Percentiles rank a stretch among this genome's conserved stretches.
Evolutionary conservation across 2,797 vertebrate species (phyloP).

Genomic region (Enteromius unitaeniatus): DNA sequence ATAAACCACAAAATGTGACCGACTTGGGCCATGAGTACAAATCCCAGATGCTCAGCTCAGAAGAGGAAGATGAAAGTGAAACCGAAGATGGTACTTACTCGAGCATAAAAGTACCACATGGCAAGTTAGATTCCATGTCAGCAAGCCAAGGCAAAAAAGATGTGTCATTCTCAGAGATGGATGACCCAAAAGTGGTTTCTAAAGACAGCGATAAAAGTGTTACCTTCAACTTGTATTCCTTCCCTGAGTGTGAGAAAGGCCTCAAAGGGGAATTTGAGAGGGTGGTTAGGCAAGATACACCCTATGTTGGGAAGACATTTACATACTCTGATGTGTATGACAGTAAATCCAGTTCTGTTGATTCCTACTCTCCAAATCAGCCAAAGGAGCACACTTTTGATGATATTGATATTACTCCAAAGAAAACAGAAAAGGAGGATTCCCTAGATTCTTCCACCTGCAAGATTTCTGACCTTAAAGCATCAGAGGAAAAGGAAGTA

Average conservation of each 20-base stretch:
- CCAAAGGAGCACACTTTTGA: conserved; percentile 68
- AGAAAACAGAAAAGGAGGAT: conserved; percentile 75
- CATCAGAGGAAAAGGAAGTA: conserved; percentile 75
- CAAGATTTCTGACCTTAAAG: conserved; percentile 38
- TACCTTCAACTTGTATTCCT: conserved; percentile 74
- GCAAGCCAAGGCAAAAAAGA: conserved; percentile 59
- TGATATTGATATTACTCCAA: conserved; percentile 62
- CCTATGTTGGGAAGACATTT: conserved; percentile 93
- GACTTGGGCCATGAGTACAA: conserved; percentile 65
- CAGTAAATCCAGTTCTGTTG: conserved; percentile 79
- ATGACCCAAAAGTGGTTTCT: conserved; percentile 53
- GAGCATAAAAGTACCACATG: conserved; percentile 58
- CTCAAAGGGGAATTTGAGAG: conserved; percentile 61
- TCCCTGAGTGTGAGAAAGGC: conserved; percentile 74
- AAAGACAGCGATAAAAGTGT: conserved; percentile 75
- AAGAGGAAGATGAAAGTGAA: conserved; percentile 72
- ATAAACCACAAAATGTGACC: conserved; percentile 63
- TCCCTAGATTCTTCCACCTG: conserved; percentile 61
- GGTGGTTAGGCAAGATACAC: conserved; percentile 92
- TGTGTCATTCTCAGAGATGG: conserved; percentile 53
- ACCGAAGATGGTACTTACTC: conserved; percentile 68
- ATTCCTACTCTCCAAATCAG: conserved; percentile 68
- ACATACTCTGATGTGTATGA: conserved; percentile 92
- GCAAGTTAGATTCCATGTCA: conserved; percentile 62
- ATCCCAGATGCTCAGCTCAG: conserved; percentile 71